Evolutionary conservation across 2,888 invertebrate species (phyloP), one percentile per base, ranked within the genome.

Genomic region (Parnassius apollo): DNA sequence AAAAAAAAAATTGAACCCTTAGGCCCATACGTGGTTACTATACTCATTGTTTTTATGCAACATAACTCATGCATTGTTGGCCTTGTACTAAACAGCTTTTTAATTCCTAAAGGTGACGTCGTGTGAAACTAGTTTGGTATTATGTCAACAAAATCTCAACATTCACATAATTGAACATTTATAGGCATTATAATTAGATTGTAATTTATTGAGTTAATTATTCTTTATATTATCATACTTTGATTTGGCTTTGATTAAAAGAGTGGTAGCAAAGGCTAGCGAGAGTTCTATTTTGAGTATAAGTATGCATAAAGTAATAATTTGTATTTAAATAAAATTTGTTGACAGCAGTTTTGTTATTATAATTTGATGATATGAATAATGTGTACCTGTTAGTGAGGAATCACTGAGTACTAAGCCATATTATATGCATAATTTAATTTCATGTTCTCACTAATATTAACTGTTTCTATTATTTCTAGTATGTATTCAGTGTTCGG

Each of bases 391-490:
- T 63, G 59, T 53, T 50, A 11, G 44, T 50, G 18, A 55, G 55
- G 48, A 4, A 50, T 42, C 50, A 55, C 55, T 62, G 58, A n/a
- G 53, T 35, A 54, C 18, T 50, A 18, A 49, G 55, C 55, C 62
- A 63, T 59, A 63, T 52, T 56, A 52, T 46, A 44, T 12, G n/a
- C 50, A 22, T 62, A 59, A 55, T 55, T 59, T 59, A n/a, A 50
- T 45, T 42, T 42, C 44, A 9, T 62, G 8, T 35, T 59, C 45
- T 62, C 10, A 51, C 50, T 55, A 35, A 25, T 54, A 35, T 45
- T 54, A 12, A 54, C 58, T 35, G 35, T 35, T 54, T 22, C 35
- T 22, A 42, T 59, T 49, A 62, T 49, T 25, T 55, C n/a, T 59
- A 54, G 49, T 54, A 50, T 44, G 46, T n/a, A 49, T 18, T 52